Evolutionary conservation across 2,888 invertebrate species (phyloP).

Genomic region (Brachyopa scutellaris): DNA sequence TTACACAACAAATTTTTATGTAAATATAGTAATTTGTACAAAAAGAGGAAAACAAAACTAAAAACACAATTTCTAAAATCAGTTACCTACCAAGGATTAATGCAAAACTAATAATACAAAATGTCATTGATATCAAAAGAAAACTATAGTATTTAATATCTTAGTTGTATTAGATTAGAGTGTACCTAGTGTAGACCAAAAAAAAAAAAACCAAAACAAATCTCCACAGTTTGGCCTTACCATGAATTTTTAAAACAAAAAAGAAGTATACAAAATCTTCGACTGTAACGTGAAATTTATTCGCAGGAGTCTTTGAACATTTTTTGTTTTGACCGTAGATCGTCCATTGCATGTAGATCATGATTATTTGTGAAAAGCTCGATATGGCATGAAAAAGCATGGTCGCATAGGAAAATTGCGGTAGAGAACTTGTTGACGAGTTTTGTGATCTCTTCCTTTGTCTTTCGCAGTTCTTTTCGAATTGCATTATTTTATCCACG

Average conservation of each 20-base stretch:
- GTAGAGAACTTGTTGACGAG: too few relatives aligned
- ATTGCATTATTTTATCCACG: too few relatives aligned
- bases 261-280: slow-evolving; percentile 2
- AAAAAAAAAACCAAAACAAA: slow-evolving; percentile 40
- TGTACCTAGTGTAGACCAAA: slow-evolving; percentile 40
- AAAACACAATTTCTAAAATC: slow-evolving; percentile 5
- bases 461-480: too few relatives aligned
- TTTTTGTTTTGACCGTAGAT: too few relatives aligned
- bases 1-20: slow-evolving; percentile 68
- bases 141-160: slow-evolving; percentile 4
- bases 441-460: too few relatives aligned
- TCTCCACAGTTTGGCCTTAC: slow-evolving; percentile 71
- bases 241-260: slow-evolving; percentile 40
- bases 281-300: slow-evolving; percentile 20
- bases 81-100: background rate
- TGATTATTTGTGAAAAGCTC: too few relatives aligned
- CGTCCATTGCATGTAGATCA: too few relatives aligned
- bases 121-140: slow-evolving; percentile 6
- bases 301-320: too few relatives aligned
- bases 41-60: slow-evolving; percentile 8
- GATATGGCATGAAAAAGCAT: too few relatives aligned
- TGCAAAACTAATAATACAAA: background rate
- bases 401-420: too few relatives aligned
- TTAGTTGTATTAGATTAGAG: slow-evolving; percentile 27
- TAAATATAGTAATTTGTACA: slow-evolving; percentile 56